Conservation (phyloP, 2,797 vertebrate species). For the Etheostoma perlongum region DNA sequence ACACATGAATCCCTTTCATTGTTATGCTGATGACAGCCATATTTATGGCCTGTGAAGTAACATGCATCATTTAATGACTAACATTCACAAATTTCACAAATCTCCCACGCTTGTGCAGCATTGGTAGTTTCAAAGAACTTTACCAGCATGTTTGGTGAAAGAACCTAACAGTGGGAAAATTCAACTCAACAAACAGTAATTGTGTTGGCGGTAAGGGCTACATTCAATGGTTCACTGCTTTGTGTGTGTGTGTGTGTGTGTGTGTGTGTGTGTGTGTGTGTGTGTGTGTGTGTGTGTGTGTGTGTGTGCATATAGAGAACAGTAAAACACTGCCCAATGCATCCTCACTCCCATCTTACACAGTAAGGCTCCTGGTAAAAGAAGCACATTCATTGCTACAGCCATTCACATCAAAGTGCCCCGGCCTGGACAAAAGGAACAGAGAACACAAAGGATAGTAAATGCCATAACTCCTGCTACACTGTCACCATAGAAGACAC, state of each 20-base stretch:
- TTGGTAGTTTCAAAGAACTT: conserved; percentile 26
- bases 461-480: conserved; percentile 65
- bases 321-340: conserved; percentile 36
- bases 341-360: conserved; percentile 45
- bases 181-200: conserved; percentile 57
- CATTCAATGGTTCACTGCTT: conserved; percentile 51
- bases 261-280: conserved; percentile 12
- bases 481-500: conserved; percentile 45
- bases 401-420: conserved; percentile 75
- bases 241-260: conserved; percentile 27
- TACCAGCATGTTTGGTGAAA: conserved; percentile 26
- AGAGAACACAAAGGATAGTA: conserved; percentile 64
- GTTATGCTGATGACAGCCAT: background rate
- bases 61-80: background rate
- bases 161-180: conserved; percentile 62
- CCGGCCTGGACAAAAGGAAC: conserved; percentile 69
- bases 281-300: conserved; percentile 18
- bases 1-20: conserved; percentile 7
- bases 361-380: conserved; percentile 69
- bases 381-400: conserved; percentile 74
- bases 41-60: conserved; percentile 12
- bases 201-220: conserved; percentile 38
- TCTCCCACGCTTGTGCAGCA: conserved; percentile 46
- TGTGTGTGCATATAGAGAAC: conserved; percentile 69
- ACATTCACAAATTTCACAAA: conserved; percentile 20